Conservation (phyloP, 2,113 vertebrate species). For the Channa argus region DNA sequence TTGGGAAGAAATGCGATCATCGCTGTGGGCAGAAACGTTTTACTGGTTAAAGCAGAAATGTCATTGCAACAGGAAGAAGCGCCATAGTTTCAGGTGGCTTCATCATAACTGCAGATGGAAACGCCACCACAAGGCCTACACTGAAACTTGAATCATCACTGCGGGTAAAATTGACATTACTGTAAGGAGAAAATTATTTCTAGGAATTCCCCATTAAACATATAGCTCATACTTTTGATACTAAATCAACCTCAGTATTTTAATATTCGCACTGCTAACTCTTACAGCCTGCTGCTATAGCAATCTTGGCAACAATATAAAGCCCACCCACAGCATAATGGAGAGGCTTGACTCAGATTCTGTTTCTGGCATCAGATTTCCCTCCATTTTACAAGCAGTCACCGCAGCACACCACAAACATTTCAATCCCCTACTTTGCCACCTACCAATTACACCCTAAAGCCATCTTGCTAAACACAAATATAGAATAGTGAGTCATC, state of each 20-base stretch:
- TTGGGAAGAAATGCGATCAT: constrained; percentile 11
- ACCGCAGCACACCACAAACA: not conserved
- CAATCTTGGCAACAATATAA: not conserved
- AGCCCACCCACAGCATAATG: not conserved
- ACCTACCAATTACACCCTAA: too few species aligned
- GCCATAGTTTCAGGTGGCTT: not conserved
- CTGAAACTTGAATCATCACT: constrained; percentile 44
- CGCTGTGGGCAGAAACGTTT: constrained; percentile 1
- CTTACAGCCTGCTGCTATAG: too few species aligned
- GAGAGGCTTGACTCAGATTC: not conserved
- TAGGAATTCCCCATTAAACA: not conserved
- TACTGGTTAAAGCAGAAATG: constrained; percentile 2
- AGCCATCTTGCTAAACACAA: too few species aligned
- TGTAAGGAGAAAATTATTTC: not conserved
- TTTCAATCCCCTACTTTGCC: too few species aligned
- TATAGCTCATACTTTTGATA: not conserved
- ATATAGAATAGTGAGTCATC: too few species aligned
- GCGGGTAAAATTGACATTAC: not conserved
- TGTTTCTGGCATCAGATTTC: not conserved
- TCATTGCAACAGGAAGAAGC: constrained; percentile 12
- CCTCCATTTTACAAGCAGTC: not conserved
- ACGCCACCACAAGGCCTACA: constrained; percentile 14
- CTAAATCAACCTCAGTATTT: not conserved
- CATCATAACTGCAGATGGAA: constrained; percentile 33
- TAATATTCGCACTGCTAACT: too few species aligned